Evolutionary conservation across 2,797 vertebrate genomes (phyloP).

Genomic region (Phalanger gymnotis): DNA sequence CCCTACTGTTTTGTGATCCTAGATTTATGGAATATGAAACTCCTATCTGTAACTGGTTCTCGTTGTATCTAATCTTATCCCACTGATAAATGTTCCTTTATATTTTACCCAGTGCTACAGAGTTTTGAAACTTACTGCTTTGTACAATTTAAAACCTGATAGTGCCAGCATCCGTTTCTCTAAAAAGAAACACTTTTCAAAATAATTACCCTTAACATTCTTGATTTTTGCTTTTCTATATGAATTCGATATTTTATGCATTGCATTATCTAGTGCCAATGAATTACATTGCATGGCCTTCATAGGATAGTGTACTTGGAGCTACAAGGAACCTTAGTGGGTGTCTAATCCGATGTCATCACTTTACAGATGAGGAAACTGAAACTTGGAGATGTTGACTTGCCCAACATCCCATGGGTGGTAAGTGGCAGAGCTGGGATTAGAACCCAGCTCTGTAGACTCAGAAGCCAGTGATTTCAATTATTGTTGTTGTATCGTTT

Average conservation of each 20-base stretch:
- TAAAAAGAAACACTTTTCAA: background rate
- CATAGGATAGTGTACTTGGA: background rate
- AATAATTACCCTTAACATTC: background rate
- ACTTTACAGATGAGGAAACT: background rate
- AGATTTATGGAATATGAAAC: background rate
- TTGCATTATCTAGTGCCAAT: background rate
- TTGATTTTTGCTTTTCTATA: background rate
- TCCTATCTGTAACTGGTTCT: background rate
- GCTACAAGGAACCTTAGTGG: background rate
- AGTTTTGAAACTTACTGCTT: background rate
- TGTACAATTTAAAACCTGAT: background rate
- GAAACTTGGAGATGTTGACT: background rate
- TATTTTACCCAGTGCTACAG: background rate
- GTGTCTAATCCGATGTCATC: background rate
- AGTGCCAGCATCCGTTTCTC: background rate
- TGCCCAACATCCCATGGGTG: background rate
- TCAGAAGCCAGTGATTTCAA: background rate
- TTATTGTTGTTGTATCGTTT: background rate
- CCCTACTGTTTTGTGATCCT: background rate
- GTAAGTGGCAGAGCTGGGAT: background rate
- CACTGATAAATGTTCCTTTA: background rate
- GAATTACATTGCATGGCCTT: background rate
- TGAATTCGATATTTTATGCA: background rate
- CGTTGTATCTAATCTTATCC: background rate
- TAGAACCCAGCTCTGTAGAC: background rate